phyloP scores from a whole-genome alignment of 1,140 invertebrate species.

The Delia radicum region DNA sequence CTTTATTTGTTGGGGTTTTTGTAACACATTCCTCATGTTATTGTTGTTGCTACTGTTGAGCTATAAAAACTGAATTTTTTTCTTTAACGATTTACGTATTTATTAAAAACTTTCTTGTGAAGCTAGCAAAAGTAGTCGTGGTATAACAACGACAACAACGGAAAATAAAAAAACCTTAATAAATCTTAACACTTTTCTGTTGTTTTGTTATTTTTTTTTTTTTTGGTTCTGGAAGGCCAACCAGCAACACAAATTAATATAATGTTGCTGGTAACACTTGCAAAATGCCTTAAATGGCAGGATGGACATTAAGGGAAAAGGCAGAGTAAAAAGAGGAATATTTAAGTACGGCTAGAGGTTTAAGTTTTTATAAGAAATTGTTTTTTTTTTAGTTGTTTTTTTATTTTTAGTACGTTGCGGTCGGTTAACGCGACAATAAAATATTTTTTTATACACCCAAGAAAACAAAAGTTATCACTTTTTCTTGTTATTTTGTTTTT shows the following conservation, averaged over 20 bases:
- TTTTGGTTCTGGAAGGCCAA: background rate
- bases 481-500: background rate
- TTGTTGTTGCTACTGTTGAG: background rate
- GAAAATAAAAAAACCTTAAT: background rate
- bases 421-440: constrained; percentile 3
- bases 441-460: background rate
- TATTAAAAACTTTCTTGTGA: background rate
- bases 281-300: background rate
- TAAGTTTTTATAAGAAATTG: background rate
- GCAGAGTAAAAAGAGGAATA: too few species aligned
- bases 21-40: background rate
- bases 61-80: background rate
- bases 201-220: background rate
- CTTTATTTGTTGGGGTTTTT: background rate
- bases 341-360: background rate
- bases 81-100: background rate
- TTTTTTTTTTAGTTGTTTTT: background rate
- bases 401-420: background rate
- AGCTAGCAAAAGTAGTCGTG: background rate
- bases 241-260: background rate
- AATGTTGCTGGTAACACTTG: background rate
- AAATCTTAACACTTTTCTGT: background rate
- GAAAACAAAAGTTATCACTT: background rate
- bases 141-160: background rate
- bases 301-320: background rate